A percentile compares a stretch with the other conserved stretches of the same genome.
Conservation (phyloP, 2,113 vertebrate genomes). For the Microcebus tavaratra region DNA sequence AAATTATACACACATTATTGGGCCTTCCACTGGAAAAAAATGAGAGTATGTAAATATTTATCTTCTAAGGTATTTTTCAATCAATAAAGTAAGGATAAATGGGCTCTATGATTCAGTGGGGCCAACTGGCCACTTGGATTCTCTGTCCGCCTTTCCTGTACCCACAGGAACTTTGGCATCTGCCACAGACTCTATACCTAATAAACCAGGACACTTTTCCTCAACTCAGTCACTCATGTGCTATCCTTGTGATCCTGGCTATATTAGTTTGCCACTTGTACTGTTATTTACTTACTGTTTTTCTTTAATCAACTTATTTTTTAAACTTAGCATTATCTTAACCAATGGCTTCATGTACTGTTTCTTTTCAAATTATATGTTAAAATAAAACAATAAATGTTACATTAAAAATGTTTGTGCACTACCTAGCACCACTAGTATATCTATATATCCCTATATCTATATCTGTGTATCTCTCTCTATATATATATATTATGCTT, state of each 20-base stretch:
- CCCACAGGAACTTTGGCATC: neutral
- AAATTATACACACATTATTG: neutral
- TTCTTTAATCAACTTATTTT: slow-evolving; percentile 14
- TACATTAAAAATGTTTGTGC: neutral
- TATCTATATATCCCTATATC: too few species aligned
- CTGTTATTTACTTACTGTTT: slow-evolving; percentile 1
- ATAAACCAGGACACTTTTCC: neutral
- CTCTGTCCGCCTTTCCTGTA: neutral
- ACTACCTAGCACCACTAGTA: neutral
- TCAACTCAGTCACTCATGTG: neutral
- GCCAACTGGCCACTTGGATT: neutral
- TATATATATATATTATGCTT: neutral
- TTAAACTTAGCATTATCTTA: slow-evolving; percentile 8
- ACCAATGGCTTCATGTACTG: neutral
- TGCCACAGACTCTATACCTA: neutral
- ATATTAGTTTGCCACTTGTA: neutral
- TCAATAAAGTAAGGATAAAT: neutral
- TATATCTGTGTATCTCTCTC: too few species aligned
- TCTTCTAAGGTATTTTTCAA: slow-evolving; percentile 27
- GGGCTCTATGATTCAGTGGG: neutral
- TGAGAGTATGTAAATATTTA: neutral
- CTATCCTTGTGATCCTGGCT: neutral
- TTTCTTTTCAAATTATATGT: slow-evolving; percentile 2
- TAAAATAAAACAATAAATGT: neutral
- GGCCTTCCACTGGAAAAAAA: neutral